Percentiles rank a stretch among this genome's conserved stretches.
Conservation (phyloP, 64 coral and sea anemone species). For the Pocillopora damicornis region DNA sequence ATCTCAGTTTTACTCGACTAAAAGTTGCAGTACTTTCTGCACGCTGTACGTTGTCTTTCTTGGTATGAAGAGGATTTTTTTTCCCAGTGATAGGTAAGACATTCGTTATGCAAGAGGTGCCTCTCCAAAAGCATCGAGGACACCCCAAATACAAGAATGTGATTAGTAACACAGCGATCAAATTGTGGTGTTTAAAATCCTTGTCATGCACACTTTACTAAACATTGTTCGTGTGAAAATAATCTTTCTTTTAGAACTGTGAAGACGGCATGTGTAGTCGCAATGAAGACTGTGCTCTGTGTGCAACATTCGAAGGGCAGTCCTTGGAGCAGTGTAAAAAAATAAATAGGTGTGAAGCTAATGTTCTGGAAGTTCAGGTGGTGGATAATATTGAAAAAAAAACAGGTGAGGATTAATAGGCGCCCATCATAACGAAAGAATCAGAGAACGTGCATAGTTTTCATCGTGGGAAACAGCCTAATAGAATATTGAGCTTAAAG, state of each 20-base stretch:
- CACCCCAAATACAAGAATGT: no score
- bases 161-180: no score
- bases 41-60: no score
- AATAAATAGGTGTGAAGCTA: slow-evolving; percentile 42
- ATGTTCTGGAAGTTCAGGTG: slow-evolving; percentile 50
- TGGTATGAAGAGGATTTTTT: no score
- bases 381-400: slow-evolving; percentile 57
- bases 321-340: slow-evolving; percentile 68
- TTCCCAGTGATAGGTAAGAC: no score
- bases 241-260: slow-evolving; percentile 49
- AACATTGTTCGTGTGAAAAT: background rate
- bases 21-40: no score
- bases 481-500: background rate
- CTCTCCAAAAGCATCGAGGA: no score
- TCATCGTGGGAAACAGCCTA: background rate
- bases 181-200: no score
- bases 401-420: slow-evolving; percentile 52
- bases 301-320: slow-evolving; percentile 60
- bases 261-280: slow-evolving; percentile 72
- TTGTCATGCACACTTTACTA: no score
- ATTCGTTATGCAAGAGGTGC: no score
- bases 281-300: slow-evolving; percentile 59
- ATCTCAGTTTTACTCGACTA: no score
- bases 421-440: no score
- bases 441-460: background rate